Conservation (phyloP, 2,888 invertebrate species). For the Brachyopa scutellaris region DNA sequence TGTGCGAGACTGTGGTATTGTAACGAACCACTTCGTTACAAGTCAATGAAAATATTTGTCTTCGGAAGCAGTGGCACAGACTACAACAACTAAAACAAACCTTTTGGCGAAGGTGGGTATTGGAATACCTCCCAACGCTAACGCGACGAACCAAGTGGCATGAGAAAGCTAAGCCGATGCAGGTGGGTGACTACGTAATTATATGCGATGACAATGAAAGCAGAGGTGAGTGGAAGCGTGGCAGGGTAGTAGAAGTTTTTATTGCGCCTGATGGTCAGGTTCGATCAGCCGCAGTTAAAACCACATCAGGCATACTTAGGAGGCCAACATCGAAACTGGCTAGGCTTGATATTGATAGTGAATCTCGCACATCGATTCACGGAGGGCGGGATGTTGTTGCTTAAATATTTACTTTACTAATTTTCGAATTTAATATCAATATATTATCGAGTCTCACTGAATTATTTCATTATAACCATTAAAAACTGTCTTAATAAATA, state of each 20-base stretch:
- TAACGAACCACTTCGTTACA: too few species aligned
- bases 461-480: too few species aligned
- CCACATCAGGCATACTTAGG: constrained; percentile 61
- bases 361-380: too few species aligned
- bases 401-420: too few species aligned
- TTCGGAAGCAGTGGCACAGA: too few species aligned
- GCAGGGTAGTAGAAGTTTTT: constrained; percentile 42
- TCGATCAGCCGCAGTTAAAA: constrained; percentile 72
- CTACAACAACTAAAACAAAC: too few species aligned
- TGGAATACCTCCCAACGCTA: background rate
- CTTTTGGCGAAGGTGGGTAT: background rate
- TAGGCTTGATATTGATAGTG: constrained; percentile 55
- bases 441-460: too few species aligned
- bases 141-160: constrained; percentile 14
- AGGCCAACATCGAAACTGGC: constrained; percentile 73
- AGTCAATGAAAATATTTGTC: too few species aligned
- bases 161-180: background rate
- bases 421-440: too few species aligned
- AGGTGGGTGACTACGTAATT: constrained; percentile 52
- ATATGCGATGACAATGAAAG: constrained; percentile 68
- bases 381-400: too few species aligned
- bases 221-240: constrained; percentile 72
- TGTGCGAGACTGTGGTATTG: too few species aligned
- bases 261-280: constrained; percentile 73
- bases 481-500: too few species aligned